Conservation (phyloP, 1,140 invertebrate species). For the Drosophila insularis region DNA sequence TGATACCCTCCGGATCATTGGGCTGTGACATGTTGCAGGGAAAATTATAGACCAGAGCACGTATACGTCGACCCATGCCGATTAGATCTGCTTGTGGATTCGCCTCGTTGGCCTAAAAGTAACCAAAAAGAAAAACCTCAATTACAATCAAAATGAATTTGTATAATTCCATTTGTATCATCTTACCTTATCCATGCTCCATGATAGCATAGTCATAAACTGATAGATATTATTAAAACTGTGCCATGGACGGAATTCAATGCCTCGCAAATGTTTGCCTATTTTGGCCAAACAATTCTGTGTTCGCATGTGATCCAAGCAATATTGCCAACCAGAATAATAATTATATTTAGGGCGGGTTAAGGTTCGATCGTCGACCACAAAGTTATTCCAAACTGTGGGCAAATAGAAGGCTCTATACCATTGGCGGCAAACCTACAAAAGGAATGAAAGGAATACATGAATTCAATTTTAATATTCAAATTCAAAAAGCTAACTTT, state of each 20-base stretch:
- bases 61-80: constrained; percentile 85
- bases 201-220: constrained; percentile 91
- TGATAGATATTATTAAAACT: constrained; percentile 93
- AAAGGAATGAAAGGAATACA: background rate
- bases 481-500: too few species aligned
- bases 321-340: constrained; percentile 92
- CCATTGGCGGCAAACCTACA: constrained; percentile 84
- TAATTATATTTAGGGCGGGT: constrained; percentile 91
- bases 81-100: constrained; percentile 72
- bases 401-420: constrained; percentile 89
- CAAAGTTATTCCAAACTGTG: constrained; percentile 89
- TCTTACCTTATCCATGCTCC: constrained; percentile 85
- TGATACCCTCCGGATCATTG: constrained; percentile 85
- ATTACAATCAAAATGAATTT: background rate
- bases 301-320: constrained; percentile 89
- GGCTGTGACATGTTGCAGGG: constrained; percentile 89
- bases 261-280: constrained; percentile 86
- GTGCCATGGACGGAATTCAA: constrained; percentile 89
- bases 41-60: constrained; percentile 89
- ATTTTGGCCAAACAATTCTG: constrained; percentile 89
- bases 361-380: constrained; percentile 88
- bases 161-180: background rate
- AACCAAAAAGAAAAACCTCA: background rate
- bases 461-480: too few species aligned
- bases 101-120: constrained; percentile 37